phyloP scores from a whole-genome alignment of 2,797 vertebrate species.

The Sparidentex hasta region DNA sequence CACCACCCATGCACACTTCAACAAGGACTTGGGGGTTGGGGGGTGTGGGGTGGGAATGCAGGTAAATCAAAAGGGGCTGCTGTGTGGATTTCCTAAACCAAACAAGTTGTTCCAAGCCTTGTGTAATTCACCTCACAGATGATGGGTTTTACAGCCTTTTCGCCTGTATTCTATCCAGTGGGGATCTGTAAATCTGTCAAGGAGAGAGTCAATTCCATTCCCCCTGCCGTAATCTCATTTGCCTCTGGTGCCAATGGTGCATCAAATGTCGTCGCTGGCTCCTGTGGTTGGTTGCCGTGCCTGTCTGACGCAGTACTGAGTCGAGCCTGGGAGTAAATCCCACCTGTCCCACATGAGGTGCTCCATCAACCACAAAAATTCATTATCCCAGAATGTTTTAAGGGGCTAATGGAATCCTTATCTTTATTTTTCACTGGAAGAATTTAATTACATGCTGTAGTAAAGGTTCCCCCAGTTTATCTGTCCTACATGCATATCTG shows the following conservation, averaged over 20 bases:
- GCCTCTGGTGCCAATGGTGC: slow-evolving; percentile 84
- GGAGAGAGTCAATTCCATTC: slow-evolving; percentile 83
- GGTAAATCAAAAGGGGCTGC: slow-evolving; percentile 79
- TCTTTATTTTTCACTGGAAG: slow-evolving; percentile 84
- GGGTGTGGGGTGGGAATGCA: slow-evolving; percentile 37
- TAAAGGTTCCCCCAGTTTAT: slow-evolving; percentile 71
- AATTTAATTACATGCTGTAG: slow-evolving; percentile 80
- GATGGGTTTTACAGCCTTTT: slow-evolving; percentile 87
- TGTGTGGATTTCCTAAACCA: slow-evolving; percentile 83
- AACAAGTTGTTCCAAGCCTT: slow-evolving; percentile 84
- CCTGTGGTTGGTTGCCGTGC: slow-evolving; percentile 52
- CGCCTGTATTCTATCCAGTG: slow-evolving; percentile 80
- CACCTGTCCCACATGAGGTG: slow-evolving; percentile 83
- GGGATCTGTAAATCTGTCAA: slow-evolving; percentile 89
- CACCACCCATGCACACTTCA: slow-evolving; percentile 37
- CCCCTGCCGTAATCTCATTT: slow-evolving; percentile 86
- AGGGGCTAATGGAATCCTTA: slow-evolving; percentile 86
- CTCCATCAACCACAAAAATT: slow-evolving; percentile 83
- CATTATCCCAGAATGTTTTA: slow-evolving; percentile 86
- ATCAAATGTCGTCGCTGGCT: slow-evolving; percentile 79
- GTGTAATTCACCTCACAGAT: slow-evolving; percentile 87
- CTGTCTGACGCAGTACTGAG: slow-evolving; percentile 48
- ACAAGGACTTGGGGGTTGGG: neutral
- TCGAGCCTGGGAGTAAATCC: slow-evolving; percentile 77
- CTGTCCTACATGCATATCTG: slow-evolving; percentile 69